Percentiles rank a stretch among this genome's conserved stretches.
Conservation (phyloP, 2,113 vertebrate genomes). For the Tonatia bakeri region DNA sequence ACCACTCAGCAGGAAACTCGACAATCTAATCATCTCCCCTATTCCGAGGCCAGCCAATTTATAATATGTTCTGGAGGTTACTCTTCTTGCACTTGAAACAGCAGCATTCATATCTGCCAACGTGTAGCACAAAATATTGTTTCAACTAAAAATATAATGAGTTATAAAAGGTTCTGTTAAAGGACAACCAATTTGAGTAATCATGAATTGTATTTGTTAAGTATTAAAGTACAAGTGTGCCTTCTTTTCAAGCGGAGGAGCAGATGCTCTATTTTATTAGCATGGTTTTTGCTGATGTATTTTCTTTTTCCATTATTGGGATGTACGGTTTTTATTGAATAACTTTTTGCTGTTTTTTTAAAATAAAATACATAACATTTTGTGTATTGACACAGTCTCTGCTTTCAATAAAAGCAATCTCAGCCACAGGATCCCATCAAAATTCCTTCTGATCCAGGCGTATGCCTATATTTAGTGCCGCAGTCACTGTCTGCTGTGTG, state of each 20-base stretch:
- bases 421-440: slow-evolving; percentile 31
- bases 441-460: slow-evolving; percentile 37
- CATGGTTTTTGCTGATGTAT: not conserved
- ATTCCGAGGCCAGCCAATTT: slow-evolving; percentile 76
- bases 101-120: slow-evolving; percentile 54
- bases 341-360: slow-evolving; percentile 6
- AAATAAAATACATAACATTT: slow-evolving; percentile 47
- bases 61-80: slow-evolving; percentile 76
- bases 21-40: slow-evolving; percentile 80
- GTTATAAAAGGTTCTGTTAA: slow-evolving; percentile 22
- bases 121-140: slow-evolving; percentile 57
- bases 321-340: slow-evolving; percentile 41
- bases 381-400: slow-evolving; percentile 1
- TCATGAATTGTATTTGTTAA: slow-evolving; percentile 16
- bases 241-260: slow-evolving; percentile 5
- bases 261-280: not conserved
- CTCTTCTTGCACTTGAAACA: slow-evolving; percentile 75
- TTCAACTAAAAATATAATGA: slow-evolving; percentile 29
- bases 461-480: not conserved
- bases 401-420: slow-evolving; percentile 22
- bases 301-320: slow-evolving; percentile 9
- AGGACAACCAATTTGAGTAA: slow-evolving; percentile 15
- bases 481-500: slow-evolving; percentile 20
- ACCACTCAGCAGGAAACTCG: slow-evolving; percentile 80
- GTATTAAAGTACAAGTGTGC: slow-evolving; percentile 15